phyloP scores from a whole-genome alignment of 2,888 invertebrate genomes.

The Dysmachus trigonus region DNA sequence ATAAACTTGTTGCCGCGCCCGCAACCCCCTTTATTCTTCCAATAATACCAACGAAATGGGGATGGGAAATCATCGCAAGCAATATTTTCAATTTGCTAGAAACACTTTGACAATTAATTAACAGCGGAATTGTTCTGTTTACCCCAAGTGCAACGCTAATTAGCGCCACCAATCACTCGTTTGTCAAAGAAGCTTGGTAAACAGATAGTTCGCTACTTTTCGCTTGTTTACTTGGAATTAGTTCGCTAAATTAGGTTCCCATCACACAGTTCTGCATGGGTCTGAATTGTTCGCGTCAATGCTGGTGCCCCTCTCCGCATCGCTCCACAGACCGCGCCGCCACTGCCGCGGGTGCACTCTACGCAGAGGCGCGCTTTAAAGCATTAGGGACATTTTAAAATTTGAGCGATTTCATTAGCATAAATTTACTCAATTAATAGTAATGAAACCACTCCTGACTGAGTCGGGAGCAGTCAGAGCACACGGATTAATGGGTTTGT shows the following conservation, averaged over 20 bases:
- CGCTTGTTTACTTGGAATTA: conserved; percentile 34
- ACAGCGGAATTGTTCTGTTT: conserved; percentile 30
- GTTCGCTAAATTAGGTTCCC: conserved; percentile 35
- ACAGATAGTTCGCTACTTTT: conserved; percentile 27
- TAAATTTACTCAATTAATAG: background rate
- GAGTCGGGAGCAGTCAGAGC: background rate
- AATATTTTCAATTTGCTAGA: background rate
- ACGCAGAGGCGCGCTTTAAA: background rate
- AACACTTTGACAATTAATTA: conserved; percentile 36
- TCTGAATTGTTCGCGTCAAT: conserved; percentile 5
- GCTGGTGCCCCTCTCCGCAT: background rate
- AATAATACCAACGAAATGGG: background rate
- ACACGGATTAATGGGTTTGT: background rate
- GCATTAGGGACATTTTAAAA: background rate
- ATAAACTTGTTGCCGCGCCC: background rate
- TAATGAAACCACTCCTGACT: background rate
- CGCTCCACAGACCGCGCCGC: background rate
- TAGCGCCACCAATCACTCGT: conserved; percentile 37
- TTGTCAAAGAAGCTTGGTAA: conserved; percentile 33
- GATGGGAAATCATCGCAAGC: conserved; percentile 1
- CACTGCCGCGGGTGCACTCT: background rate
- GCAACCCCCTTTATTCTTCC: background rate
- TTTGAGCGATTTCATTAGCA: background rate
- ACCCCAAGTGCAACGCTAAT: conserved; percentile 33
- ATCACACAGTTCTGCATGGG: conserved; percentile 32